A percentile compares a stretch with the other conserved stretches of the same genome.
phyloP scores from a whole-genome alignment of 2,888 invertebrate genomes.

The Sinohyriopsis cumingii region DNA sequence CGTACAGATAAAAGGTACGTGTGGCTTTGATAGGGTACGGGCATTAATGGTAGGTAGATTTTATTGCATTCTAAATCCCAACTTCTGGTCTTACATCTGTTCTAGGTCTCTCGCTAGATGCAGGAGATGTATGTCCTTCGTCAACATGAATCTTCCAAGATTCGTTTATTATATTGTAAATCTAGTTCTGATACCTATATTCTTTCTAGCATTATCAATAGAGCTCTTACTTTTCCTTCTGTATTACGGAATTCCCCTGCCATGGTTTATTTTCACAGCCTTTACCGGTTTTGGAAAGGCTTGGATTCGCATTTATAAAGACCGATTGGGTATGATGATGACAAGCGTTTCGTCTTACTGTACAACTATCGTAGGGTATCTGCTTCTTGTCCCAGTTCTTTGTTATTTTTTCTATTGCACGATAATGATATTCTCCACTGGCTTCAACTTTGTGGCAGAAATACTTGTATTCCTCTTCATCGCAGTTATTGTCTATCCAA shows the following conservation, averaged over 20 bases:
- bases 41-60: conserved; percentile 6
- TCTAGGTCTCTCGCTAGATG: not conserved
- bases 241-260: conserved; percentile 13
- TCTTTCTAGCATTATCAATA: conserved; percentile 6
- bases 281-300: not conserved
- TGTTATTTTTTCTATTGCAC: not conserved
- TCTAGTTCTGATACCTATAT: conserved; percentile 7
- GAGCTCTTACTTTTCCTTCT: conserved; percentile 12
- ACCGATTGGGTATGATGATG: not conserved
- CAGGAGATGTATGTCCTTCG: not conserved
- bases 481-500: conserved; percentile 20
- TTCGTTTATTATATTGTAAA: not conserved
- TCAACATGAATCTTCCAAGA: too few relatives aligned
- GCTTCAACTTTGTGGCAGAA: conserved; percentile 18
- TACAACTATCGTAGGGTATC: not conserved
- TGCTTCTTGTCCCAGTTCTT: conserved; percentile 4
- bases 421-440: conserved; percentile 9
- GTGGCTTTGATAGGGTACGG: conserved; percentile 11
- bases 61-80: conserved; percentile 12
- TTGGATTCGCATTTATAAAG: not conserved
- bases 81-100: conserved; percentile 11
- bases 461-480: conserved; percentile 19
- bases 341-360: not conserved
- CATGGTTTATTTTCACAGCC: not conserved
- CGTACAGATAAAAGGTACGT: not conserved